A percentile compares a stretch with the other conserved stretches of the same genome.
Conservation (phyloP, 2,888 invertebrate species). For the Oscheius myriophilus region DNA sequence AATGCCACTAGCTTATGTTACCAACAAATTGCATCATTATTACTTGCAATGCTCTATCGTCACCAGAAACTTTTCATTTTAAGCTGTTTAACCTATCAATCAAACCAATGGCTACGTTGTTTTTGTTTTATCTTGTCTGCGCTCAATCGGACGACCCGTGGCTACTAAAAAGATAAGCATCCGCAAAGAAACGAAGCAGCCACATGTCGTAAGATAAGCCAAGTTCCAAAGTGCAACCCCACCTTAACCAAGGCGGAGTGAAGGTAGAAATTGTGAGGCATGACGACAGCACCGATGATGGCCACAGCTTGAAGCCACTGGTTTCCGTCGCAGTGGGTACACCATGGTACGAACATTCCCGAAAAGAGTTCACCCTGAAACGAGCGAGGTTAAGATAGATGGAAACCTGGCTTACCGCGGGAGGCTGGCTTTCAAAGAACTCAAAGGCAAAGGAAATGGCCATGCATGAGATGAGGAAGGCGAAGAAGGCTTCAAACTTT, state of each 20-base stretch:
- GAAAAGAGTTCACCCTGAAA: conserved; percentile 78
- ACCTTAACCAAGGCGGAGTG: conserved; percentile 89
- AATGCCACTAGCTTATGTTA: too few species aligned
- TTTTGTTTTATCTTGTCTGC: neutral
- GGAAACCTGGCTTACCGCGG: conserved; percentile 35
- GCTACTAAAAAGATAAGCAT: neutral
- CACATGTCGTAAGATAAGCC: neutral
- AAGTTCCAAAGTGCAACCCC: neutral
- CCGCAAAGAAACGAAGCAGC: neutral
- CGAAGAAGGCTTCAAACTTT: conserved; percentile 85
- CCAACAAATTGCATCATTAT: too few species aligned
- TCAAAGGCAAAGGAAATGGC: conserved; percentile 85
- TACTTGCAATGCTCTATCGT: too few species aligned
- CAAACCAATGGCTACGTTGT: too few species aligned
- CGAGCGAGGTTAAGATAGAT: neutral
- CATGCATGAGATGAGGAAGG: conserved; percentile 83
- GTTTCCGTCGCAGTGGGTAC: conserved; percentile 78
- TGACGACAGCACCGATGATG: conserved; percentile 86
- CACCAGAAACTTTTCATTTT: too few species aligned
- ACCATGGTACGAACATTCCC: conserved; percentile 85
- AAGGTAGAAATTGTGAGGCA: conserved; percentile 90
- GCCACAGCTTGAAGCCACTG: conserved; percentile 77
- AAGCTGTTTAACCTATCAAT: too few species aligned
- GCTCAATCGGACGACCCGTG: neutral
- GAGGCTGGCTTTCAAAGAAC: conserved; percentile 53